phyloP scores from a whole-genome alignment of 35 echinoderm and acorn worm genomes.

The Lytechinus variegatus region DNA sequence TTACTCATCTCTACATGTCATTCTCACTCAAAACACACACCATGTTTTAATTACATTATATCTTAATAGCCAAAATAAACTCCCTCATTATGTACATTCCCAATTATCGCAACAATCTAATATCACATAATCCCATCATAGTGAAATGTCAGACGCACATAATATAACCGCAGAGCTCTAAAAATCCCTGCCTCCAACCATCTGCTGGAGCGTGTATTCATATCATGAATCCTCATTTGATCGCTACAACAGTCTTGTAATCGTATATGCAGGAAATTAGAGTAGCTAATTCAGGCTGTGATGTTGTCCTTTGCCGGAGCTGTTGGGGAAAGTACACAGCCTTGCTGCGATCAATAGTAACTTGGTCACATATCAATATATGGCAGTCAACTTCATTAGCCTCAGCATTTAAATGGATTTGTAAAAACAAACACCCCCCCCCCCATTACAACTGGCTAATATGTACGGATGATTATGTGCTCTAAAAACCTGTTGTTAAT shows the following conservation, averaged over 20 bases:
- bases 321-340: not conserved
- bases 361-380: not conserved
- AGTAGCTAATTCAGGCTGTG: not conserved
- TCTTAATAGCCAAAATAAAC: not conserved
- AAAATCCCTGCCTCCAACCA: not conserved
- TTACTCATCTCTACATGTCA: not conserved
- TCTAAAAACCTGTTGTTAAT: too few relatives aligned
- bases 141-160: not conserved
- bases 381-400: not conserved
- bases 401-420: not conserved
- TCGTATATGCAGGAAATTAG: slow-evolving; percentile 5
- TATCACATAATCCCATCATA: not conserved
- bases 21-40: not conserved
- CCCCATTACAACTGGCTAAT: too few relatives aligned
- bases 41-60: not conserved
- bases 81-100: not conserved
- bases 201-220: not conserved
- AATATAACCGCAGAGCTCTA: not conserved
- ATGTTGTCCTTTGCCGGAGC: not conserved
- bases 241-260: not conserved
- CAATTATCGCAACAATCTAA: not conserved
- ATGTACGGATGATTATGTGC: too few relatives aligned
- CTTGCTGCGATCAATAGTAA: not conserved
- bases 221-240: not conserved
- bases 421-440: not conserved